Evolutionary conservation across 2,797 vertebrate species (phyloP).

Genomic region (Heliangelus exortis): DNA sequence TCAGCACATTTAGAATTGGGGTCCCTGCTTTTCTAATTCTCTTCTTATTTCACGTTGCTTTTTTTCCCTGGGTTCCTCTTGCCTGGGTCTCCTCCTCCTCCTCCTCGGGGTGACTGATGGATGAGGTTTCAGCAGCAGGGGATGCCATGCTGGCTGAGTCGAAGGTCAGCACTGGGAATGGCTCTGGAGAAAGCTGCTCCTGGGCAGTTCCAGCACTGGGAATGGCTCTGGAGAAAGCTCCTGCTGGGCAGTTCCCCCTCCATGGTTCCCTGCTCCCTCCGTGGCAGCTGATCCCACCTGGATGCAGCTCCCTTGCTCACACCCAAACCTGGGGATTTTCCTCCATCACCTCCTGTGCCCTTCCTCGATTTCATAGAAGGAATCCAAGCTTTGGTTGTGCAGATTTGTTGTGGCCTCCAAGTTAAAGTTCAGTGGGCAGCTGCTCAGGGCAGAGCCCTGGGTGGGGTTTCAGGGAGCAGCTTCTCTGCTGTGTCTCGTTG

Average conservation of each 20-base stretch:
- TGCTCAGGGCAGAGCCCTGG: background rate
- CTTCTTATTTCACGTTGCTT: background rate
- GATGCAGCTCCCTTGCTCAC: accelerated
- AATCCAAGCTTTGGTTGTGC: accelerated
- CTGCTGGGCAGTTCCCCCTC: background rate
- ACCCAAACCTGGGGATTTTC: background rate
- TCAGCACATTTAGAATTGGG: slow-evolving; percentile 58
- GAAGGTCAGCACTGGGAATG: background rate
- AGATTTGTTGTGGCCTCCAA: accelerated
- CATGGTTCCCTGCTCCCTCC: background rate
- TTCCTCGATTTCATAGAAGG: background rate
- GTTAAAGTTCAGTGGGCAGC: background rate
- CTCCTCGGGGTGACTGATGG: slow-evolving; percentile 38
- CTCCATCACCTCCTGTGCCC: background rate
- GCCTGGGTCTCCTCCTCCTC: slow-evolving; percentile 1
- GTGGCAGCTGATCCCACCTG: accelerated
- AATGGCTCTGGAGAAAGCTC: slow-evolving; percentile 1
- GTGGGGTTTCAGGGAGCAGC: background rate
- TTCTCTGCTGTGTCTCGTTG: accelerated
- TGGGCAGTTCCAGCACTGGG: background rate
- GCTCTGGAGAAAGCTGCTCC: slow-evolving; percentile 4
- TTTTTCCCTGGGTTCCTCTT: background rate
- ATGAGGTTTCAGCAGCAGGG: slow-evolving; percentile 34
- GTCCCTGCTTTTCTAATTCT: slow-evolving; percentile 61
- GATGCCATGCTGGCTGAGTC: slow-evolving; percentile 26